phyloP scores from a whole-genome alignment of 1,140 invertebrate species.

The Tribolium castaneum region DNA sequence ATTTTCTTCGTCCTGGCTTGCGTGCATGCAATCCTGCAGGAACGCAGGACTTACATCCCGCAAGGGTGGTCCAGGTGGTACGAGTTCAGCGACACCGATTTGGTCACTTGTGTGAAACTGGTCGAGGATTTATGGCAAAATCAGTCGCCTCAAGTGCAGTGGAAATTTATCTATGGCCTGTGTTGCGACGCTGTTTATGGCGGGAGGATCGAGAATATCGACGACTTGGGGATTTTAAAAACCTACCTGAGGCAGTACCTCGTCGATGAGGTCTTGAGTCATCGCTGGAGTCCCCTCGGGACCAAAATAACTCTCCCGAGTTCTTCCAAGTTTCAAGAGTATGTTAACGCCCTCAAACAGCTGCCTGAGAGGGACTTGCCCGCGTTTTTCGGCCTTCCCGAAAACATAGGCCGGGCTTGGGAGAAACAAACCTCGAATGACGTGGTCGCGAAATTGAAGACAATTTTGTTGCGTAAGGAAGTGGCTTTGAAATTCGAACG shows the following conservation, averaged over 20 bases:
- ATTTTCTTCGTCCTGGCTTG: conserved; percentile 80
- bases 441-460: conserved; percentile 75
- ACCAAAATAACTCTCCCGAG: conserved; percentile 66
- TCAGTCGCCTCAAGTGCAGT: conserved; percentile 68
- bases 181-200: conserved; percentile 89
- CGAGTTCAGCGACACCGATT: conserved; percentile 89
- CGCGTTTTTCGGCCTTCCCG: conserved; percentile 81
- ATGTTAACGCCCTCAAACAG: conserved; percentile 70
- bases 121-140: conserved; percentile 71
- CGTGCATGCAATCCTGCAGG: conserved; percentile 89
- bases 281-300: conserved; percentile 69
- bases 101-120: conserved; percentile 81
- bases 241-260: conserved; percentile 84
- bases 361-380: conserved; percentile 77
- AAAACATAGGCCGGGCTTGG: conserved; percentile 83
- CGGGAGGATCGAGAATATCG: conserved; percentile 85
- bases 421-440: conserved; percentile 75
- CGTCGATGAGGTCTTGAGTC: conserved; percentile 69
- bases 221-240: conserved; percentile 79
- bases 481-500: conserved; percentile 61
- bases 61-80: conserved; percentile 90
- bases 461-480: conserved; percentile 60
- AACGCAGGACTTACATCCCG: conserved; percentile 87
- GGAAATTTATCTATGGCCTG: conserved; percentile 84
- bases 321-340: conserved; percentile 69